phyloP scores from a whole-genome alignment of 1,140 invertebrate species.

The Stratiolaelaps scimitus region DNA sequence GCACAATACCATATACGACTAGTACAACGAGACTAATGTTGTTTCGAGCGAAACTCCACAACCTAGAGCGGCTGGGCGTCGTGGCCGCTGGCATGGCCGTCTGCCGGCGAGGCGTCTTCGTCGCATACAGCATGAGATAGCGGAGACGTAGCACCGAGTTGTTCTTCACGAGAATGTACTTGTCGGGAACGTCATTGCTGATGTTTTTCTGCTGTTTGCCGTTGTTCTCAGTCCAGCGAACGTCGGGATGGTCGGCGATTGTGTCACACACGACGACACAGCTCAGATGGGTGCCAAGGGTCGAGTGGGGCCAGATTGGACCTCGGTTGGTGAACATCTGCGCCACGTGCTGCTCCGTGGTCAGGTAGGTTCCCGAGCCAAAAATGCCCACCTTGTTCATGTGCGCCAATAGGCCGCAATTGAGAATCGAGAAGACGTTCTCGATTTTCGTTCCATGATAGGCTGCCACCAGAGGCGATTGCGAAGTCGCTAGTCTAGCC shows the following conservation, averaged over 20 bases:
- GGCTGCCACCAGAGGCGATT: not conserved
- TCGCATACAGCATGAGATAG: not conserved
- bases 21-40: too few species aligned
- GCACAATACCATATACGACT: too few species aligned
- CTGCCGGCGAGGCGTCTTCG: not conserved
- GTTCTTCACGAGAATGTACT: slow-evolving; percentile 13
- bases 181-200: not conserved
- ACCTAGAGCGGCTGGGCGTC: too few species aligned
- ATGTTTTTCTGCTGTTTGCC: not conserved
- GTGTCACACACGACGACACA: slow-evolving; percentile 1
- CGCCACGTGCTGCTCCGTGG: slow-evolving; percentile 1
- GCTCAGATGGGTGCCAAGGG: not conserved
- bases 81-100: too few species aligned
- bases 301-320: not conserved
- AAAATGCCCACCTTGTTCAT: slow-evolving; percentile 16
- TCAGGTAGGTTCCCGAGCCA: slow-evolving; percentile 1
- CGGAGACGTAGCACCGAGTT: not conserved
- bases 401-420: slow-evolving; percentile 12
- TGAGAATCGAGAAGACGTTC: slow-evolving; percentile 18
- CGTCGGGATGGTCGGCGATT: slow-evolving; percentile 20
- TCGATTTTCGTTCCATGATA: slow-evolving; percentile 21
- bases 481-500: not conserved
- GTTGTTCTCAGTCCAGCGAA: not conserved
- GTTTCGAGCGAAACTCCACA: too few species aligned
- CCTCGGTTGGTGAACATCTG: slow-evolving; percentile 15